These are phyloP conservation scores for Petrocephalus microphthalmus DNA, from an alignment of 2,113 vertebrate species.

Conservation along the genomic window DNA sequence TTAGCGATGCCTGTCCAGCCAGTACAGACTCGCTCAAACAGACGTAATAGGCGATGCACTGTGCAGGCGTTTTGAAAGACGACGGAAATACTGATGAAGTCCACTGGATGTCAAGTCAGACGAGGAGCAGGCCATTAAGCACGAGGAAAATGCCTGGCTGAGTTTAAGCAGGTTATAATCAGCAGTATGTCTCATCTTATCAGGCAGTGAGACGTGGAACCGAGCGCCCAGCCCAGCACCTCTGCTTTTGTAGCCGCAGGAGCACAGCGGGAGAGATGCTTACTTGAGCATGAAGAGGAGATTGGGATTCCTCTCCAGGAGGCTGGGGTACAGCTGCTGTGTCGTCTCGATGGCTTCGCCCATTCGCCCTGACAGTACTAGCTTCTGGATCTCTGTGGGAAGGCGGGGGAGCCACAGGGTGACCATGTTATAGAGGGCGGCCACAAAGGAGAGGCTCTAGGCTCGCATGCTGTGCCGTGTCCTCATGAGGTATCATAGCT, in stretches of 20 bases:
- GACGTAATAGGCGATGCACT: not conserved
- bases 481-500: too few relatives aligned
- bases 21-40: not conserved
- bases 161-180: not conserved
- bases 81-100: not conserved
- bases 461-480: not conserved
- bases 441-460: not conserved
- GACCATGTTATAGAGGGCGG: not conserved
- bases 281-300: slow-evolving; percentile 98
- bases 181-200: not conserved
- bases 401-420: slow-evolving; percentile 23
- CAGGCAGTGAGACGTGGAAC: not conserved
- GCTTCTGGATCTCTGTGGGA: slow-evolving; percentile 92
- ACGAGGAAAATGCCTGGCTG: not conserved
- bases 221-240: not conserved
- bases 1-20: not conserved
- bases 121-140: not conserved
- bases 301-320: slow-evolving; percentile 97
- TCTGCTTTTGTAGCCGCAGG: not conserved
- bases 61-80: not conserved
- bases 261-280: slow-evolving; percentile 36
- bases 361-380: slow-evolving; percentile 97
- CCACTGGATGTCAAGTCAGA: not conserved
- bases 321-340: slow-evolving; percentile 94
- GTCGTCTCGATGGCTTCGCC: slow-evolving; percentile 99